Conservation (phyloP, 2,888 invertebrate genomes). For the Cryptocephalus primarius region DNA sequence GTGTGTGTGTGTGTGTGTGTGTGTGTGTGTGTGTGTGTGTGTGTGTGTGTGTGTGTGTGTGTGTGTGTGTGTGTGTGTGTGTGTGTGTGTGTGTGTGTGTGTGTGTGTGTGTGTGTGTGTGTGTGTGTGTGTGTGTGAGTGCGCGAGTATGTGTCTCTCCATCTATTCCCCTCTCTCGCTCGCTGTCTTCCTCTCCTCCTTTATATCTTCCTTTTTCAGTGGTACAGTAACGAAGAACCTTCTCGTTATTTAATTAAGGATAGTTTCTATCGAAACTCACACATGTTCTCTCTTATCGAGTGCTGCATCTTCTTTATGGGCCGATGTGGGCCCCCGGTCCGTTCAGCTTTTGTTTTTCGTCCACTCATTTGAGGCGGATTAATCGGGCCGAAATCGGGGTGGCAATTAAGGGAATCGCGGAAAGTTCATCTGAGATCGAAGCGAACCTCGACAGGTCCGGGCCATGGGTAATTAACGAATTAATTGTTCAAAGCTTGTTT, state of each 20-base stretch:
- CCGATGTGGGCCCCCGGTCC: slow-evolving; percentile 18
- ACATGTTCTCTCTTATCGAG: slow-evolving; percentile 36
- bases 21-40: slow-evolving; percentile 4
- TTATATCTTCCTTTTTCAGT: slow-evolving; percentile 1
- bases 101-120: slow-evolving; percentile 3
- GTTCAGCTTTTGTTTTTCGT: slow-evolving; percentile 25
- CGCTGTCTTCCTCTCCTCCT: slow-evolving; percentile 15
- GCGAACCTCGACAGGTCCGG: no score
- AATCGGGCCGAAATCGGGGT: slow-evolving; percentile 25
- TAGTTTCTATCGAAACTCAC: slow-evolving; percentile 36
- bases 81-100: slow-evolving; percentile 2
- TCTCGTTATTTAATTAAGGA: slow-evolving; percentile 38
- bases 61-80: slow-evolving; percentile 2
- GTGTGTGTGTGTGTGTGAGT: slow-evolving; percentile 2
- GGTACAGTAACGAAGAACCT: slow-evolving; percentile 27
- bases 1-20: slow-evolving; percentile 3
- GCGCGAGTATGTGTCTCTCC: no score
- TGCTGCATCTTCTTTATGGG: slow-evolving; percentile 33
- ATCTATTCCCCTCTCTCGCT: slow-evolving; percentile 9
- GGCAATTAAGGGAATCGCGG: slow-evolving; percentile 5
- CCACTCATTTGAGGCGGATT: slow-evolving; percentile 30
- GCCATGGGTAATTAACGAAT: no score
- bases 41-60: slow-evolving; percentile 3
- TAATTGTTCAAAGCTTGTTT: no score
- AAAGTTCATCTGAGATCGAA: no score